Percentiles rank a stretch among this genome's conserved stretches.
These are phyloP conservation scores for Sarotherodon lohbergeri DNA, from an alignment of 2,113 vertebrate species.

Conservation along the genomic window DNA sequence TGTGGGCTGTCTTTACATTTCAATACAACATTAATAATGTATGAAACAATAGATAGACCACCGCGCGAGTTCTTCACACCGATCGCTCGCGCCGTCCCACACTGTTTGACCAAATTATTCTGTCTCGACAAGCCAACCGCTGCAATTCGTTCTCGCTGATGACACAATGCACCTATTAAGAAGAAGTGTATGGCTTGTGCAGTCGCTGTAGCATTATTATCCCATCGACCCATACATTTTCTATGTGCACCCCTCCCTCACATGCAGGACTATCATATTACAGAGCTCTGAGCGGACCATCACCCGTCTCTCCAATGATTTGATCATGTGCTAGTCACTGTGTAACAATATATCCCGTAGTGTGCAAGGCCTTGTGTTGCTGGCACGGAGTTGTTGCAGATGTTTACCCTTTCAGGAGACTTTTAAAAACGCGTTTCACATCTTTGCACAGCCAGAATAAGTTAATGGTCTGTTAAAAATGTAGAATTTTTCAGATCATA, in stretches of 20 bases:
- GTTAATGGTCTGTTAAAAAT: not conserved
- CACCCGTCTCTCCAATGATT: slow-evolving; percentile 42
- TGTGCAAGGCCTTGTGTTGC: slow-evolving; percentile 31
- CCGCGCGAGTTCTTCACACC: not conserved
- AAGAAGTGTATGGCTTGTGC: slow-evolving; percentile 16
- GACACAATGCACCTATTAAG: slow-evolving; percentile 22
- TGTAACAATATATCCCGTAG: slow-evolving; percentile 57
- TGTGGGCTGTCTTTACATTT: slow-evolving; percentile 29
- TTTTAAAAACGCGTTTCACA: not conserved
- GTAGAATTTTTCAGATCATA: not conserved
- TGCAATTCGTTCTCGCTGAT: not conserved
- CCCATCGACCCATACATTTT: slow-evolving; percentile 27
- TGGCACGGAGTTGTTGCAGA: not conserved
- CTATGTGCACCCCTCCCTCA: slow-evolving; percentile 12
- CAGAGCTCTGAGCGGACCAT: slow-evolving; percentile 36
- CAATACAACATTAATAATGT: slow-evolving; percentile 44
- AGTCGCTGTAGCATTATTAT: slow-evolving; percentile 19
- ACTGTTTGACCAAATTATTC: slow-evolving; percentile 7
- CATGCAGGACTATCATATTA: slow-evolving; percentile 51
- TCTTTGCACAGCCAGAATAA: not conserved
- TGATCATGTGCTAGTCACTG: slow-evolving; percentile 49
- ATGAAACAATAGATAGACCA: slow-evolving; percentile 39
- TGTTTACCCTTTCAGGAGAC: not conserved
- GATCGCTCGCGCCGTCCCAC: not conserved
- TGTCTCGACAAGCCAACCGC: not conserved